Conservation (phyloP, 2,113 vertebrate genomes). For the Speoplatyrhinus poulsoni region DNA sequence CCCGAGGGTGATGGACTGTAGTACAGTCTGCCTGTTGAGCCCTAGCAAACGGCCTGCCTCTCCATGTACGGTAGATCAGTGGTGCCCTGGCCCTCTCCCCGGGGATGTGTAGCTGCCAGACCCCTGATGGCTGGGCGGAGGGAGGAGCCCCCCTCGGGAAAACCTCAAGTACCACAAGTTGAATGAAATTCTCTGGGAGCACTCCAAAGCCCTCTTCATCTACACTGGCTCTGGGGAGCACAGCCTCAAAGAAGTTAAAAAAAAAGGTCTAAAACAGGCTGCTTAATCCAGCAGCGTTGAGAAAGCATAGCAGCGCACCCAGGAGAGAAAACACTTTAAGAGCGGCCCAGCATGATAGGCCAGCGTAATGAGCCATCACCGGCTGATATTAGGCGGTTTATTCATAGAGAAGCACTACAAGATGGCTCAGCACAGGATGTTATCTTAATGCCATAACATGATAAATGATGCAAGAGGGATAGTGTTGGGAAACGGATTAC, state of each 20-base stretch:
- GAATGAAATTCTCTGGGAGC: conserved; percentile 65
- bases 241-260: conserved; percentile 7
- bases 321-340: conserved; percentile 65
- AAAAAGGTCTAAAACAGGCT: conserved; percentile 60
- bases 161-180: conserved; percentile 63
- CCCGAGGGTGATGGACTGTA: conserved; percentile 27
- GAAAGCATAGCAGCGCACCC: conserved; percentile 44
- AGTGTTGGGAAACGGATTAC: conserved; percentile 43
- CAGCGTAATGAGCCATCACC: conserved; percentile 68
- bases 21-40: conserved; percentile 40
- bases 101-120: conserved; percentile 62
- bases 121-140: conserved; percentile 47
- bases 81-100: conserved; percentile 49
- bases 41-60: conserved; percentile 49
- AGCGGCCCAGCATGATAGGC: conserved; percentile 52
- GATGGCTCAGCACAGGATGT: conserved; percentile 60
- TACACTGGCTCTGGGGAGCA: conserved; percentile 44
- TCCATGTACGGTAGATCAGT: conserved; percentile 62
- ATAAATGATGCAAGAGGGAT: conserved; percentile 63
- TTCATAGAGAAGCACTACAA: conserved; percentile 57
- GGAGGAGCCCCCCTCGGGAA: conserved; percentile 28
- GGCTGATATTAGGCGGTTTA: conserved; percentile 70
- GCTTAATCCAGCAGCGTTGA: conserved; percentile 57
- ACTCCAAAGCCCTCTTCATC: conserved; percentile 67
- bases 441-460: conserved; percentile 69